Evolutionary conservation across 2,888 invertebrate genomes (phyloP).

Genomic region (Epiperipatus broadwayi): DNA sequence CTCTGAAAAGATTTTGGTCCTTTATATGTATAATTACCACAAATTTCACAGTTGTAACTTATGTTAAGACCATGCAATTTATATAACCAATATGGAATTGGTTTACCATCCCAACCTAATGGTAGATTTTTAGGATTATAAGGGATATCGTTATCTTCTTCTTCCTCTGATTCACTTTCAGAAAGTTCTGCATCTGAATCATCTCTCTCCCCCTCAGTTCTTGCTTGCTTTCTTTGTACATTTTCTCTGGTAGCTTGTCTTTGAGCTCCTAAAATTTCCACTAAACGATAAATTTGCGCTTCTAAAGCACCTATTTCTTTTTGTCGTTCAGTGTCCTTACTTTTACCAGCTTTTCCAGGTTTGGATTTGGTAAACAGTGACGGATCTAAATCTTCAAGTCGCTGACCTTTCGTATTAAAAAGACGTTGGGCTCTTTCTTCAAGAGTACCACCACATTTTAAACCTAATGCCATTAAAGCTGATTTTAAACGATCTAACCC

Average conservation of each 20-base stretch:
- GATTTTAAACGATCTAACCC: constrained; percentile 93
- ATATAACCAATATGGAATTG: constrained; percentile 87
- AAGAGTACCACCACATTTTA: constrained; percentile 95
- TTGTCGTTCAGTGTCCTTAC: constrained; percentile 41
- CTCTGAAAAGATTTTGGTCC: constrained; percentile 98
- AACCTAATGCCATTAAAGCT: constrained; percentile 79
- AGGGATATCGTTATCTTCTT: constrained; percentile 74
- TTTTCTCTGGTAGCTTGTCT: constrained; percentile 86
- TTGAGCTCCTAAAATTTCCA: constrained; percentile 63
- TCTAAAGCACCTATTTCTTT: constrained; percentile 72
- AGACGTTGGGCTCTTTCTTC: constrained; percentile 91
- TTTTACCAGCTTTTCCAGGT: constrained; percentile 40
- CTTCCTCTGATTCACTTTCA: constrained; percentile 60
- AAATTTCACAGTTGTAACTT: constrained; percentile 96
- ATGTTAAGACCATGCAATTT: constrained; percentile 97
- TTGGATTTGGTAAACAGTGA: constrained; percentile 75
- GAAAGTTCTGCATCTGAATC: constrained; percentile 62
- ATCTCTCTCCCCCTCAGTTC: constrained; percentile 76
- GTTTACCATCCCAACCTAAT: constrained; percentile 94
- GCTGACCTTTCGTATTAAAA: constrained; percentile 75
- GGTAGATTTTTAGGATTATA: constrained; percentile 99
- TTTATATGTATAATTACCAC: constrained; percentile 94
- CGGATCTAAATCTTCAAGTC: constrained; percentile 68
- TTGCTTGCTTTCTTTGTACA: constrained; percentile 90
- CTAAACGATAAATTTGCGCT: constrained; percentile 69